phyloP scores from a whole-genome alignment of 2,888 invertebrate genomes.

The Oligia latruncula region DNA sequence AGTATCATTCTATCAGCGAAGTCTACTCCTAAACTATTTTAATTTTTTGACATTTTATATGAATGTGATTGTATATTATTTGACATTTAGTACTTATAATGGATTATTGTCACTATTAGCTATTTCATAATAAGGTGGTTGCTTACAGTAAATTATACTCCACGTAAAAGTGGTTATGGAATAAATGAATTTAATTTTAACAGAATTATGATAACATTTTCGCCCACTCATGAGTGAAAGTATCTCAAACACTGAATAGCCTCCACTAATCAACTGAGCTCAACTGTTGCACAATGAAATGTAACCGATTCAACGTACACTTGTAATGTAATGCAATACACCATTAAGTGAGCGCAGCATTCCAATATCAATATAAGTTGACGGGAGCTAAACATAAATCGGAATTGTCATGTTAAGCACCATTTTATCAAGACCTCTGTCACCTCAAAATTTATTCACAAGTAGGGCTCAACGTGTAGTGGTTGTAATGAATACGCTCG shows the following conservation, averaged over 20 bases:
- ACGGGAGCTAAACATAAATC: conserved; percentile 46
- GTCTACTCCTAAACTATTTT: background rate
- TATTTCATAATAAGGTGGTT: background rate
- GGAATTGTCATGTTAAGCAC: conserved; percentile 13
- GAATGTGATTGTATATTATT: no score
- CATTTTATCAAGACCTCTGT: conserved; percentile 23
- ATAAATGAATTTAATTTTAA: background rate
- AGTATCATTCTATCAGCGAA: background rate
- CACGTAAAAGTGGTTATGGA: background rate
- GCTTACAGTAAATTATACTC: background rate
- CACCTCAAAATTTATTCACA: background rate
- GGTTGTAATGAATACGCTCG: conserved; percentile 20
- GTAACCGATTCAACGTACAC: conserved; percentile 14
- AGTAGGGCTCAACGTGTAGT: conserved; percentile 12
- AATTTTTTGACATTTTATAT: background rate
- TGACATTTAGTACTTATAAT: background rate
- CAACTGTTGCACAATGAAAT: conserved; percentile 23
- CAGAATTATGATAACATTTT: background rate
- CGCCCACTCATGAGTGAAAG: background rate
- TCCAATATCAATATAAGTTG: conserved; percentile 25
- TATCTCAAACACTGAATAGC: background rate
- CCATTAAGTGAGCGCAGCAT: conserved; percentile 38
- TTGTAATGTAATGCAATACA: conserved; percentile 10
- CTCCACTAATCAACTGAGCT: background rate
- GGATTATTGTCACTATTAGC: background rate